Evolutionary conservation across 2,888 invertebrate species (phyloP).

Genomic region (Boloria selene): DNA sequence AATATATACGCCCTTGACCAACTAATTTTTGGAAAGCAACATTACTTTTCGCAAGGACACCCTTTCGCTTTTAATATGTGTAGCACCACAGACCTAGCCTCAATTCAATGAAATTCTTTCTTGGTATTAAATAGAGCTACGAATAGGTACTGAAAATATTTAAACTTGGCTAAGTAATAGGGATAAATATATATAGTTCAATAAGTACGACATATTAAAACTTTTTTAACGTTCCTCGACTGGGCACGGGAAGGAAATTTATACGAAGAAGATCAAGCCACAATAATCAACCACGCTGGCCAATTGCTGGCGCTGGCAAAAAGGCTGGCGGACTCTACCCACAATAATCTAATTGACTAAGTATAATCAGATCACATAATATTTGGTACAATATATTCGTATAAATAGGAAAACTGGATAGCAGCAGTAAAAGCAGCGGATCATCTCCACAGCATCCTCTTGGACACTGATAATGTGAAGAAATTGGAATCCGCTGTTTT

Average conservation of each 20-base stretch:
- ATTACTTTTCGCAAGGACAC: slow-evolving; percentile 23
- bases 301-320: no score
- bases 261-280: no score
- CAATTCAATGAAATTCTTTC: neutral
- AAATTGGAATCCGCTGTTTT: slow-evolving; percentile 67
- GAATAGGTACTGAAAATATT: no score
- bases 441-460: slow-evolving; percentile 70
- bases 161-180: no score
- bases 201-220: no score
- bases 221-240: no score
- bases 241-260: no score
- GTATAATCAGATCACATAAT: no score
- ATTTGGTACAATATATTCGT: neutral
- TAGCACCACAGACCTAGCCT: neutral
- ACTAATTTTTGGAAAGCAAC: slow-evolving; percentile 19
- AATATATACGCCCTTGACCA: slow-evolving; percentile 31
- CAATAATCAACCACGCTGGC: no score
- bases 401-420: slow-evolving; percentile 74
- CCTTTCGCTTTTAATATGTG: neutral
- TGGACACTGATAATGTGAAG: slow-evolving; percentile 60
- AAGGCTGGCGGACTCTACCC: no score
- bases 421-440: slow-evolving; percentile 74
- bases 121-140: no score
- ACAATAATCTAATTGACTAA: neutral
- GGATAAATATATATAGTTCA: no score